Percentiles rank a stretch among this genome's conserved stretches.
phyloP scores from a whole-genome alignment of 2,797 vertebrate species.

The Microchirus variegatus region DNA sequence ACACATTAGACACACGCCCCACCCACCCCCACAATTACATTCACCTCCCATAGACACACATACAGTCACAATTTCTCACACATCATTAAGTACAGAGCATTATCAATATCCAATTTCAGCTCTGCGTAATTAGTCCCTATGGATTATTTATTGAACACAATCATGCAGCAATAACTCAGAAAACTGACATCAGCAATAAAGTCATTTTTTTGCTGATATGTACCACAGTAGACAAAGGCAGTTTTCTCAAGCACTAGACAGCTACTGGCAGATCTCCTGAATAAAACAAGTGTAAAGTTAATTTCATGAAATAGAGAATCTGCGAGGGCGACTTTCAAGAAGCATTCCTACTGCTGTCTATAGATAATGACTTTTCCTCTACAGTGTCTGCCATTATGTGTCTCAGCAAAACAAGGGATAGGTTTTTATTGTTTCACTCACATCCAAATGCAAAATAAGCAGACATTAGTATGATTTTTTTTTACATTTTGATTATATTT shows the following conservation, averaged over 20 bases:
- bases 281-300: conserved; percentile 26
- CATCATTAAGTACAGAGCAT: conserved; percentile 47
- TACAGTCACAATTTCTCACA: conserved; percentile 40
- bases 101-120: conserved; percentile 67
- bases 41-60: conserved; percentile 16
- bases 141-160: conserved; percentile 68
- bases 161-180: conserved; percentile 56
- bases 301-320: conserved; percentile 14
- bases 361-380: conserved; percentile 17
- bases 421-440: conserved; percentile 1
- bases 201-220: conserved; percentile 47
- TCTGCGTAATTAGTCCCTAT: conserved; percentile 70
- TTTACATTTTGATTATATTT: too few species aligned
- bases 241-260: conserved; percentile 24
- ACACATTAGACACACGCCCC: conserved; percentile 14
- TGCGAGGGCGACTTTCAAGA: conserved; percentile 19
- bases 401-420: conserved; percentile 19
- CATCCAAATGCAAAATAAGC: too few species aligned
- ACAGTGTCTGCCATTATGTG: conserved; percentile 18
- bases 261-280: conserved; percentile 21
- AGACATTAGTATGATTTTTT: too few species aligned
- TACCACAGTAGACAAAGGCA: conserved; percentile 11
- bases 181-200: conserved; percentile 58
- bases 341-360: conserved; percentile 16
- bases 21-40: neutral